Percentiles rank a stretch among this genome's conserved stretches.
Evolutionary conservation across 2,888 invertebrate species (phyloP).

Genomic region (Heliconius cydno): DNA sequence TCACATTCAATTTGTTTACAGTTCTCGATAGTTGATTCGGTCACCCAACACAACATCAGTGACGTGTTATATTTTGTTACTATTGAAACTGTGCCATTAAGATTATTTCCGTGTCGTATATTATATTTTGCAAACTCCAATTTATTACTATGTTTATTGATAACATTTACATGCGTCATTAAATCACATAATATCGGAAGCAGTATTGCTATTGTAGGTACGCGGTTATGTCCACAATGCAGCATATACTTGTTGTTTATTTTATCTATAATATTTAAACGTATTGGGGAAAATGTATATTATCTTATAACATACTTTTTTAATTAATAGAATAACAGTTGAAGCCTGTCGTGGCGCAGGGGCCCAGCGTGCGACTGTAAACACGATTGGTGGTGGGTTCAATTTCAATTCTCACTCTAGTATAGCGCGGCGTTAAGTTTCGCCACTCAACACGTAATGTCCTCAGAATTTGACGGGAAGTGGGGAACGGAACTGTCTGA

Average conservation of each 20-base stretch:
- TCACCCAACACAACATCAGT: slow-evolving; percentile 11
- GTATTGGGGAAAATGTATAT: neutral
- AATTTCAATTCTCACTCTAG: too few species aligned
- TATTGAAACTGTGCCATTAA: slow-evolving; percentile 44
- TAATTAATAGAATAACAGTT: too few species aligned
- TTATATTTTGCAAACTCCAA: slow-evolving; percentile 25
- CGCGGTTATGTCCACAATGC: neutral
- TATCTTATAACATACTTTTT: too few species aligned
- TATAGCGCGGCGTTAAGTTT: too few species aligned
- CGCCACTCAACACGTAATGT: too few species aligned
- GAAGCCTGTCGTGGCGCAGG: too few species aligned
- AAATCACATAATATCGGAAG: neutral
- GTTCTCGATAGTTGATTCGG: neutral
- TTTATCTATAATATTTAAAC: neutral
- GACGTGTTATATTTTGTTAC: slow-evolving; percentile 15
- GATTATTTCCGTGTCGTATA: slow-evolving; percentile 36
- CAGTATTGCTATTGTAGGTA: neutral
- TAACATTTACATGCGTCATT: slow-evolving; percentile 34
- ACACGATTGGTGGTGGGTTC: too few species aligned
- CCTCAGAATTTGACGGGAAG: too few species aligned
- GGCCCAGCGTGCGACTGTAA: too few species aligned
- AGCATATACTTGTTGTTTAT: neutral
- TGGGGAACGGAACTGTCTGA: too few species aligned
- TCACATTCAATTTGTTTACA: slow-evolving; percentile 7
- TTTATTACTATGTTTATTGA: slow-evolving; percentile 37